These are phyloP conservation scores for Pseudotriccus pelzelni DNA, from an alignment of 2,797 vertebrate species.

Conservation along the genomic window DNA sequence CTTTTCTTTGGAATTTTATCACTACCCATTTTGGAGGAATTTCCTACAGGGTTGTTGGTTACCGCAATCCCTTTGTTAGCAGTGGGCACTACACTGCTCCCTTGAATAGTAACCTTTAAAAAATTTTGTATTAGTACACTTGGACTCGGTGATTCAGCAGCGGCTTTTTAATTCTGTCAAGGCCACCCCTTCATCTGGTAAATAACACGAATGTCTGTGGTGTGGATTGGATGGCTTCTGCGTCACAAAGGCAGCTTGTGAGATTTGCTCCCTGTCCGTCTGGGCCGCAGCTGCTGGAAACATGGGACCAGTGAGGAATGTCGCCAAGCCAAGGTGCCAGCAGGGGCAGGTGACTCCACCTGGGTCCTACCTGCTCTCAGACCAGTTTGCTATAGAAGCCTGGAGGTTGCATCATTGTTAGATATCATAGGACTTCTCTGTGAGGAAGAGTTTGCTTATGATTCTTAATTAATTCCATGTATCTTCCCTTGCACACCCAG, in stretches of 20 bases:
- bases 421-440: fast-evolving
- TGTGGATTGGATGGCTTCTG: fast-evolving
- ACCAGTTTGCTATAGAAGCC: not conserved
- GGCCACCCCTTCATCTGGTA: not conserved
- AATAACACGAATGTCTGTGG: fast-evolving
- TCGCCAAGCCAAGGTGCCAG: not conserved
- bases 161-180: not conserved
- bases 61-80: not conserved
- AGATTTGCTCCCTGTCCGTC: not conserved
- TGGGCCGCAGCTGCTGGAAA: not conserved
- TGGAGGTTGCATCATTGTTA: not conserved
- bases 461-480: not conserved
- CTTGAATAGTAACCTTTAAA: not conserved
- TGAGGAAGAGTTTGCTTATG: not conserved
- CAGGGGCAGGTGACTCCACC: not conserved
- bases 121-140: not conserved
- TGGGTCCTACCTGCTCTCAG: not conserved
- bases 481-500: not conserved
- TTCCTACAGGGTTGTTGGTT: not conserved
- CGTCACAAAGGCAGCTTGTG: fast-evolving
- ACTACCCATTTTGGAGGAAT: not conserved
- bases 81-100: not conserved
- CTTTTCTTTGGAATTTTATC: not conserved
- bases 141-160: not conserved
- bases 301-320: not conserved